phyloP scores from a whole-genome alignment of 2,888 invertebrate genomes.

The Mythimna vitellina region DNA sequence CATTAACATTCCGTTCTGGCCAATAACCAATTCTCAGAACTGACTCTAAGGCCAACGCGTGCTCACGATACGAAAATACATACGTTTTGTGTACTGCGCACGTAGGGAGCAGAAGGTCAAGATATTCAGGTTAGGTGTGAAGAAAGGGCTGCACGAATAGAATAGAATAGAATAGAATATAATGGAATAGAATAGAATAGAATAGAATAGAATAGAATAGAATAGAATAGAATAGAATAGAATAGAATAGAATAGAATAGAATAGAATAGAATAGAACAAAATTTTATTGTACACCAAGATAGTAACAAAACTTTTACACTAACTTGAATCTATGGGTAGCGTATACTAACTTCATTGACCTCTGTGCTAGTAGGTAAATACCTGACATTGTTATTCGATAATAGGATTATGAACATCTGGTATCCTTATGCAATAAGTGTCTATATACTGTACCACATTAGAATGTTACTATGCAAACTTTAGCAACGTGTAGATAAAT shows the following conservation, averaged over 20 bases:
- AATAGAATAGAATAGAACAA: no score
- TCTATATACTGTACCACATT: neutral
- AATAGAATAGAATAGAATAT: no score
- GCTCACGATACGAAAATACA: conserved; percentile 73
- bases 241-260: no score
- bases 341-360: neutral
- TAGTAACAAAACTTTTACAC: no score
- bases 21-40: conserved; percentile 74
- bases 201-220: no score
- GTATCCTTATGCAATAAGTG: conserved; percentile 1
- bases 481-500: neutral
- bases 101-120: conserved; percentile 33
- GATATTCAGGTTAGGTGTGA: no score
- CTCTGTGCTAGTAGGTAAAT: conserved; percentile 4
- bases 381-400: conserved; percentile 17
- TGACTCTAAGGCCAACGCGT: conserved; percentile 66
- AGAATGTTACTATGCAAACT: neutral
- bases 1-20: conserved; percentile 65
- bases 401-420: conserved; percentile 31
- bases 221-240: no score
- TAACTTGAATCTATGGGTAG: no score
- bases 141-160: no score
- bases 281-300: no score
- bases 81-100: conserved; percentile 14
- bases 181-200: no score